These are phyloP conservation scores for Eospalax fontanierii DNA, from an alignment of 2,797 vertebrate species.

Conservation along the genomic window DNA sequence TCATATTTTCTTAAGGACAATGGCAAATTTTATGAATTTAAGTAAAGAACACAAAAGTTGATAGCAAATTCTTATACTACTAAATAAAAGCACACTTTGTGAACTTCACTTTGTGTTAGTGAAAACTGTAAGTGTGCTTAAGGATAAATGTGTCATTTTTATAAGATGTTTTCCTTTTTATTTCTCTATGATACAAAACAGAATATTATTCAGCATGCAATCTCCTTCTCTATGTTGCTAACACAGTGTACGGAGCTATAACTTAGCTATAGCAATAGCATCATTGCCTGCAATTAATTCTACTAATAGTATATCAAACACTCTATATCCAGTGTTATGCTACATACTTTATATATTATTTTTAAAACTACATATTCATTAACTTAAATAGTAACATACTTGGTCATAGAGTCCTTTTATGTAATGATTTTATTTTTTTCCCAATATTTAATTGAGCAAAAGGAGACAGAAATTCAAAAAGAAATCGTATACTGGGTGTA, in stretches of 20 bases:
- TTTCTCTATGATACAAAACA: background rate
- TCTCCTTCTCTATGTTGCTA: background rate
- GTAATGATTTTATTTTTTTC: background rate
- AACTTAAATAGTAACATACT: background rate
- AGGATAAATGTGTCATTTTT: background rate
- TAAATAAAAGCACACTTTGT: background rate
- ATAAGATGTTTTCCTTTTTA: background rate
- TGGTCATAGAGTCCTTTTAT: background rate
- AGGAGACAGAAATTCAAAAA: background rate
- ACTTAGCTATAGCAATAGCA: background rate
- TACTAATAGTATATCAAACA: background rate
- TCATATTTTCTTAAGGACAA: background rate
- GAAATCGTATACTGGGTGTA: background rate
- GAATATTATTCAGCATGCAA: background rate
- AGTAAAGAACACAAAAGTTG: background rate
- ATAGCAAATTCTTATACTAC: background rate
- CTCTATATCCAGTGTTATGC: background rate
- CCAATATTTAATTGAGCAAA: background rate
- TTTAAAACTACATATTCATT: constrained; percentile 6
- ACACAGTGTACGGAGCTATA: background rate
- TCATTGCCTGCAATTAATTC: background rate
- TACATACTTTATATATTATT: background rate
- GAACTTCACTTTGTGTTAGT: background rate
- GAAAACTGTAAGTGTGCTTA: background rate
- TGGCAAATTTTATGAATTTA: background rate